Base-by-base conservation (phyloP, 2,888 invertebrate species). In the Nebria brevicollis region DNA sequence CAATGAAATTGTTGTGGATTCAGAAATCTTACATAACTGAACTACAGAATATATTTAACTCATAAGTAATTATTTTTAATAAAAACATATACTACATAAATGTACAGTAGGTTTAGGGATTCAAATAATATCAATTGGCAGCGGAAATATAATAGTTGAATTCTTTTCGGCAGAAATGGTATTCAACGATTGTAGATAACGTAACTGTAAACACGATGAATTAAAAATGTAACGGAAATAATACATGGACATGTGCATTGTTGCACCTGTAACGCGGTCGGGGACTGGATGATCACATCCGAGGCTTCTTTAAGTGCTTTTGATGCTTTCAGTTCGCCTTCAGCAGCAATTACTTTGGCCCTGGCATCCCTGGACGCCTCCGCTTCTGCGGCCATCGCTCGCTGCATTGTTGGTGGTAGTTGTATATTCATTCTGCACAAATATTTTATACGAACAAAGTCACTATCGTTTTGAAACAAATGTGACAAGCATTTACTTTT, bases 141-240 rank as follows among this genome's bases (percentile, higher is more conserved):
- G 90, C 0, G 98, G 98, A 87, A 98, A 98, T 82, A 98, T 94
- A 85, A 98, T 97, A 0, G 97, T 98, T 0, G 97, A 97, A 89
- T 97, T 97, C 90, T 97, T 97, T 90, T 98, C 97, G 0, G 96
- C 95, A 0, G 97, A 96, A 88, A 98, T 97, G 80, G 95, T 94
- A 90, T 93, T 97, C 81, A 98, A 90, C 0, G 98, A 98, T 90
- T 98, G 98, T 66, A 97, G 91, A 88, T 96, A 96, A n/a, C 96
- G 92, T 82, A 95, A 87, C 95, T 95, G 89, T 82, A 91, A 92
- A 83, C 26, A 70, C 20, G 13, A 25, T 25, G 20, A 54, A 34
- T 64, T 73, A 83, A 54, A 70, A 76, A 68, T 41, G 68, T 70
- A 26, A 34, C 34, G 34, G 5, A 34, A 34, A 34, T 34, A 34